Conservation (phyloP, 2,113 vertebrate genomes). For the Gyps fulvus region DNA sequence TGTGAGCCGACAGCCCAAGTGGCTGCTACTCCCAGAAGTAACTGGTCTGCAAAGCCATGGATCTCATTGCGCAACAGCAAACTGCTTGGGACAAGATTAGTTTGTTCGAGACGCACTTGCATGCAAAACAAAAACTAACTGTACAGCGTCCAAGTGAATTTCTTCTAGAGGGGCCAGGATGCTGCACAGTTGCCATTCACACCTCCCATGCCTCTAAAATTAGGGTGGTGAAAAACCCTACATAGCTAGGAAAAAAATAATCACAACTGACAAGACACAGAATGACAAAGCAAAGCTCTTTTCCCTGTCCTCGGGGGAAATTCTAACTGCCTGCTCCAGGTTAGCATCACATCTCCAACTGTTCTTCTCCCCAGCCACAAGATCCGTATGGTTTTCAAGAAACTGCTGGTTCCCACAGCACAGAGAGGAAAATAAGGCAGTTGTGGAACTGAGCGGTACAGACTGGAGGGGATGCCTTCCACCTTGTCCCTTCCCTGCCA, state of each 20-base stretch:
- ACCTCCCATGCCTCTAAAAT: background rate
- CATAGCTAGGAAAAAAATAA: background rate
- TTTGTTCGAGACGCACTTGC: background rate
- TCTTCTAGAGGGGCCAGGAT: background rate
- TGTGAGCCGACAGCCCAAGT: background rate
- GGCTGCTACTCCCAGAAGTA: background rate
- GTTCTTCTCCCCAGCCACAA: background rate
- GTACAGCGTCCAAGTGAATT: background rate
- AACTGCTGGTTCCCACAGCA: background rate
- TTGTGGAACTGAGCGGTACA: background rate
- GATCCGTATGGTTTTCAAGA: background rate
- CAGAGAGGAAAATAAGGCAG: background rate
- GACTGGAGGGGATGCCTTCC: background rate
- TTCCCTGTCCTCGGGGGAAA: background rate
- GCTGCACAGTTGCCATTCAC: background rate
- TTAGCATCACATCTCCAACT: background rate
- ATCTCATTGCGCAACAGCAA: background rate
- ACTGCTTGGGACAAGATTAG: background rate
- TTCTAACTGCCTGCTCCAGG: background rate
- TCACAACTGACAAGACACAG: background rate
- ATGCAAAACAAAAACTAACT: background rate
- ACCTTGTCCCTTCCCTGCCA: background rate
- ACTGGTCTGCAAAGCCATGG: background rate
- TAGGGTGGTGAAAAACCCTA: background rate
- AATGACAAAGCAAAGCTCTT: background rate